Base-by-base conservation (phyloP, 2,797 vertebrate genomes). In the Syndactyla subalaris region DNA sequence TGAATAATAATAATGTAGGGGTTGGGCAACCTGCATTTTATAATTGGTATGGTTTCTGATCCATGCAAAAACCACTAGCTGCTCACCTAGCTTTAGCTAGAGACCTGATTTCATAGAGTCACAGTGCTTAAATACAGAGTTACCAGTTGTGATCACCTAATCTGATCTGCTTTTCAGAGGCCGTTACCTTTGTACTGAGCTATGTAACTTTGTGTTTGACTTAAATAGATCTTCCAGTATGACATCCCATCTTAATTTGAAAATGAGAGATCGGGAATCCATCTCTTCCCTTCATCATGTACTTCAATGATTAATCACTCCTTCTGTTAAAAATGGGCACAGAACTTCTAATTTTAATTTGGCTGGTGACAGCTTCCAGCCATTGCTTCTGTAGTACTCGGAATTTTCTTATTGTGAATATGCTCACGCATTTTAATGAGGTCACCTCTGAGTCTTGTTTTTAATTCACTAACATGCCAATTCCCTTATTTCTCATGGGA, bases 301-400 rank as follows among this genome's bases (percentile, higher is more conserved):
- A 74, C 46, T 91, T 68, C 38, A 74, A 22, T 91, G 85, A 92
- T 89, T 92, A 94, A 95, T 94, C 65, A 63, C 49, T 74, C 80
- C 46, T 89, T 58, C 78, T 74, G 57, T 80, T 91, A 85, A 89
- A 93, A 96, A 88, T 0, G 0, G 43, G 49, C 54, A 62, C 8
- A 58, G 87, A 85, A 68, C 77, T 87, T 93, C 92, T 89, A 85
- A 95, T 85, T 52, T 78, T 32, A 89, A 96, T 93, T 94, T 92
- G 54, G 24, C 81, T 72, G 62, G 39, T 65, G 54, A 68, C 81
- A 74, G 81, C 45, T 93, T 89, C 84, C 72, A 96, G 65, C 24
- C 72, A 79, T 30, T 65, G 22, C 81, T 88, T 89, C 70, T 68
- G 12, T 68, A 87, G 45, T 61, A 74, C 65, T 91, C 27, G 11